Conservation (phyloP, 1,140 invertebrate species). For the Drosophila pseudoananassae region DNA sequence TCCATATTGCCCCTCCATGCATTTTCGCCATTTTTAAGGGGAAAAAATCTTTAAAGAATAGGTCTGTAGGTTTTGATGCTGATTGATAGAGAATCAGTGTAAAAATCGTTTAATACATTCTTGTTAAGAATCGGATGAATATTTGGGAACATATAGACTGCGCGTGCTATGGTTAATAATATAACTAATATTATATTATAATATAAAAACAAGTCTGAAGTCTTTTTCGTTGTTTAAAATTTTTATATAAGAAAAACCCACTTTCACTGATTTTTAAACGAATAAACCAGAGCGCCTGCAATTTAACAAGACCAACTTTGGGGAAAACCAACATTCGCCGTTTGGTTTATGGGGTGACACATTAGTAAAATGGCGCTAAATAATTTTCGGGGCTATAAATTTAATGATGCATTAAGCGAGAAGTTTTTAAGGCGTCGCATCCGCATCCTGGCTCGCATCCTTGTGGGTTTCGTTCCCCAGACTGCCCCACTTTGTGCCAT, state of each 20-base stretch:
- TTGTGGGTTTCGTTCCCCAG: slow-evolving; percentile 7
- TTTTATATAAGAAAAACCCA: neutral
- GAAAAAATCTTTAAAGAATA: too few species aligned
- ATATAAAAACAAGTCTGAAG: too few species aligned
- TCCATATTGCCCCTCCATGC: too few species aligned
- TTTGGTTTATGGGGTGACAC: slow-evolving; percentile 65
- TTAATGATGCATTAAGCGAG: slow-evolving; percentile 76
- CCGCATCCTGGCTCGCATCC: slow-evolving; percentile 29
- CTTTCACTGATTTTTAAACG: slow-evolving; percentile 1
- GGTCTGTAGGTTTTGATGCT: too few species aligned
- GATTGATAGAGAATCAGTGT: too few species aligned
- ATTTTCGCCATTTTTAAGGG: too few species aligned
- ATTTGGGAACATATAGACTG: too few species aligned
- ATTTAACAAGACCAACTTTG: slow-evolving; percentile 30
- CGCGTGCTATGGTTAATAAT: too few species aligned
- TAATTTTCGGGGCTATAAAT: slow-evolving; percentile 72
- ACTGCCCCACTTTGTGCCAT: slow-evolving; percentile 1
- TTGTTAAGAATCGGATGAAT: too few species aligned
- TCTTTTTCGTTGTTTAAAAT: neutral
- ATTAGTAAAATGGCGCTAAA: slow-evolving; percentile 76
- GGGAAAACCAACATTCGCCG: slow-evolving; percentile 29
- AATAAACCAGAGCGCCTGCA: slow-evolving; percentile 5
- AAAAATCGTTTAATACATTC: too few species aligned
- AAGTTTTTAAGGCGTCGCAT: slow-evolving; percentile 38
- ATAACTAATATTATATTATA: too few species aligned